phyloP scores from a whole-genome alignment of 2,888 invertebrate species.

The Xestia sexstrigata region DNA sequence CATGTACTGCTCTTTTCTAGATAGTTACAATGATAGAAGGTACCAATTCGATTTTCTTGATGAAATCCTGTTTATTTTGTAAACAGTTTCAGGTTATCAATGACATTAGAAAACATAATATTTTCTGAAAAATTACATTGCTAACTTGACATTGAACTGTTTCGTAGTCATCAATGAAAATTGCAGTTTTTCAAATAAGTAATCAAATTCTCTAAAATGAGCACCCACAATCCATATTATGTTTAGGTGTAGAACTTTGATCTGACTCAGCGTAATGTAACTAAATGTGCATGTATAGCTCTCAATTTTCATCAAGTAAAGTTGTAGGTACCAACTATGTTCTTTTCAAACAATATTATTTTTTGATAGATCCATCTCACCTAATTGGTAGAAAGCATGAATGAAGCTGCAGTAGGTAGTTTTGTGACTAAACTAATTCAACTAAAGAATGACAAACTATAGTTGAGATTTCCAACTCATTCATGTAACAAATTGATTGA shows the following conservation, averaged over 20 bases:
- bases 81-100: conserved; percentile 1
- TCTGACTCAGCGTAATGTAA: background rate
- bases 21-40: conserved; percentile 12
- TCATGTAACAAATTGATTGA: background rate
- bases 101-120: background rate
- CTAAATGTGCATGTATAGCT: conserved; percentile 1
- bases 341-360: conserved; percentile 7
- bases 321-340: background rate
- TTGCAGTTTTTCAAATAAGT: background rate
- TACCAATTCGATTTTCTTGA: background rate
- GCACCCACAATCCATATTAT: background rate
- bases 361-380: background rate
- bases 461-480: background rate
- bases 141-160: conserved; percentile 14
- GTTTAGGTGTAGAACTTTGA: background rate
- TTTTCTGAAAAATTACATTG: conserved; percentile 5
- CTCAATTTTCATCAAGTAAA: background rate
- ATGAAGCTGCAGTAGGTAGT: background rate
- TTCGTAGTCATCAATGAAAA: conserved; percentile 10
- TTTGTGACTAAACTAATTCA: background rate
- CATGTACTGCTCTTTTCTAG: background rate
- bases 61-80: background rate
- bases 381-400: conserved; percentile 6
- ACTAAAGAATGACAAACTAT: background rate
- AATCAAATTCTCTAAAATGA: background rate